Base-by-base conservation (phyloP, 2,113 vertebrate species). In the Callipepla californica region DNA sequence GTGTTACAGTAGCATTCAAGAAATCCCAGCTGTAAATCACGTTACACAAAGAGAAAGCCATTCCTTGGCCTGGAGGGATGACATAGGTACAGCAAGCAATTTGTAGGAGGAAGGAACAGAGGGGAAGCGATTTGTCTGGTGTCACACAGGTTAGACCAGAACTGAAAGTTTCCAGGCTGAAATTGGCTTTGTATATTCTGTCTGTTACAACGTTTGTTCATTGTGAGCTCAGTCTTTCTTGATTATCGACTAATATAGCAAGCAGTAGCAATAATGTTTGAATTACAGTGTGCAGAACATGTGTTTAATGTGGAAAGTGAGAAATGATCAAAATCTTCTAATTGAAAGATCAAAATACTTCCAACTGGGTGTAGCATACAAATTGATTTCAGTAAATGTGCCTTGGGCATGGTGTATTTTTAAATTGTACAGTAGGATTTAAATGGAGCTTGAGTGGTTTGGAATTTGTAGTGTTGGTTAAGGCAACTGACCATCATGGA, bases 21-120 rank as follows among this genome's bases (percentile, higher is more conserved):
- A 81, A 96, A 83, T 83, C 80, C 61, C 66, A 89, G 72, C 93
- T 92, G 94, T 94, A 95, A 93, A 93, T 92, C 93, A 80, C 92
- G 59, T 95, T 88, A 80, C 38, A 85, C 75, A 85, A 91, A 89
- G 79, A 74, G 65, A 94, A 94, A 74, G 50, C 63, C 78, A 85
- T 65, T 47, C 55, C 42, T 66, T 83, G 72, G 85, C 91, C 81
- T 89, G 72, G 42, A 83, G 82, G 47, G 80, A 92, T 83, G 82
- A 94, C 73, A 90, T 92, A 96, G 92, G 94, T 95, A 95, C 38
- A 90, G 65, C 61, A 62, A 80, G 72, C 42, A 94, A 68, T 96
- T 92, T 96, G 80, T 94, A 70, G 75, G 61, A 80, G 93, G 89
- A 83, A 83, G 72, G 34, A 93, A 44, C 8, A 77, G 78, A 80